Base-by-base conservation (phyloP, 2,113 vertebrate genomes). In the Brienomyrus brachyistius region DNA sequence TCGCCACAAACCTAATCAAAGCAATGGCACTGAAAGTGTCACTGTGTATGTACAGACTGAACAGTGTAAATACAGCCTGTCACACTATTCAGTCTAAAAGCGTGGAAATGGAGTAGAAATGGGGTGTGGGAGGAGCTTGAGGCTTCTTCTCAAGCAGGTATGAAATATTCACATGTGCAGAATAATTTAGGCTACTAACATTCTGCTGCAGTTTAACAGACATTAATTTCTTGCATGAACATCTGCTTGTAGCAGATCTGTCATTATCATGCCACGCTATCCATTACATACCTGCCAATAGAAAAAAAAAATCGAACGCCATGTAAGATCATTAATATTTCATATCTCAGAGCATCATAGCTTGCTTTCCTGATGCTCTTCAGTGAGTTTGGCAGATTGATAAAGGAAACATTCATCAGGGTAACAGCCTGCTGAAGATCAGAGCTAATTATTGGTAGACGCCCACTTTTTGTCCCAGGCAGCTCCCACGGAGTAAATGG, bases 151-250 rank as follows among this genome's bases (percentile, higher is more conserved):
- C 2, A 11, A 85, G 62, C 62, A 80, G 74, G 35, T 87, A 94
- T 95, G 47, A 95, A 95, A 95, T 94, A 95, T 95, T 94, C 92
- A 94, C 90, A 92, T 59, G 40, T 54, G 17, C 54, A 90, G 88
- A 91, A 92, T 94, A 93, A 94, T 94, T 94, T 92, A 93, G 93
- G 93, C 92, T 90, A 89, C 90, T 92, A 91, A 93, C 92, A 94
- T 93, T 92, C 90, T 91, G 91, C 90, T 74, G 89, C 56, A 70
- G 21, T 80, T 80, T 80, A 35, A 43, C 35, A 90, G 70, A 66
- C 77, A 84, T 88, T 50, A 40, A 51, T 45, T 59, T 88, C 77
- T 88, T 47, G 54, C 88, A 84, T 5, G 21, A 82, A 86, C 80
- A 91, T 86, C 47, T 87, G 89, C 5, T 19, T 74, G 87, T 13